A percentile compares a stretch with the other conserved stretches of the same genome.
phyloP scores from a whole-genome alignment of 2,113 vertebrate genomes.

The Pithys albifrons region DNA sequence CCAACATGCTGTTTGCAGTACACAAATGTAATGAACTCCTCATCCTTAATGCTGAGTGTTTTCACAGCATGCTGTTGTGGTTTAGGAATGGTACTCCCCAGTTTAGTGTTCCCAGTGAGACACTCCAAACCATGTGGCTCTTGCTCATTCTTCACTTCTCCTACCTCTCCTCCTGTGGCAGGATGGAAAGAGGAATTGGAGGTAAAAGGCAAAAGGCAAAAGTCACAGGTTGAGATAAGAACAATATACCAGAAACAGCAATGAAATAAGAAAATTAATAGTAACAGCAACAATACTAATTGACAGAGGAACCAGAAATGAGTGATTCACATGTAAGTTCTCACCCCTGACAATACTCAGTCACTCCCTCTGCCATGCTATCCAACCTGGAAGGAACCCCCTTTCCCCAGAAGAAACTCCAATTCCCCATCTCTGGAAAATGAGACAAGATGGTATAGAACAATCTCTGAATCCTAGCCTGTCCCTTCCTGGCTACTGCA shows the following conservation, averaged over 20 bases:
- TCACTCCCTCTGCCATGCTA: background rate
- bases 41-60: background rate
- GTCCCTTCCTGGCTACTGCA: background rate
- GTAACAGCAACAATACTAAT: background rate
- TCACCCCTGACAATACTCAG: background rate
- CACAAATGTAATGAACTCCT: background rate
- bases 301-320: background rate
- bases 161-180: background rate
- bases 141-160: rapidly evolving
- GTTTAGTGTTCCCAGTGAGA: background rate
- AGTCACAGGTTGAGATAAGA: background rate
- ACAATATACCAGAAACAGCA: background rate
- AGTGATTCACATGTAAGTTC: rapidly evolving
- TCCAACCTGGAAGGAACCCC: background rate
- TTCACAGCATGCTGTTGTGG: background rate
- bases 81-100: background rate
- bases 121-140: background rate
- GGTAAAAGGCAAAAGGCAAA: background rate
- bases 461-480: background rate
- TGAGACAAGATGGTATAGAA: rapidly evolving
- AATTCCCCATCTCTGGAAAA: background rate
- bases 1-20: background rate
- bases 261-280: background rate
- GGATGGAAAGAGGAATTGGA: background rate
- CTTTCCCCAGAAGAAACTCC: background rate